These are phyloP conservation scores for Dysdera silvatica DNA, from an alignment of 1,140 invertebrate species.

Conservation along the genomic window DNA sequence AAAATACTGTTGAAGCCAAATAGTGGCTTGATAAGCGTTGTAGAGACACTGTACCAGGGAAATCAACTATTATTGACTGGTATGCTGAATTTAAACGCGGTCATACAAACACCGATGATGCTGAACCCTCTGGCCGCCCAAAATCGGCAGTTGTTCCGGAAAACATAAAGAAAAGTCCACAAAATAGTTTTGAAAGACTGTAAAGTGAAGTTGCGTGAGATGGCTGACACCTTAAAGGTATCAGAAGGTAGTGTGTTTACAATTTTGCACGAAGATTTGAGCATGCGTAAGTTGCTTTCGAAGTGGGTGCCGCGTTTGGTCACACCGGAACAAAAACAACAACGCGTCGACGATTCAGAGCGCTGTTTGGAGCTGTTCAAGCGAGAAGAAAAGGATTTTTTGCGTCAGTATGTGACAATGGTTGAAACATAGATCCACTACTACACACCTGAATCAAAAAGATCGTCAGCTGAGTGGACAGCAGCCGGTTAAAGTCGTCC, in stretches of 20 bases:
- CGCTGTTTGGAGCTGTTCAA: constrained; percentile 4
- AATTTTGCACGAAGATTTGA: constrained; percentile 16
- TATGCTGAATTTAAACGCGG: background rate
- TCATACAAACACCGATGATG: constrained; percentile 8
- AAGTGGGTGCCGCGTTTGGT: constrained; percentile 7
- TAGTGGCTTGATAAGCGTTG: background rate
- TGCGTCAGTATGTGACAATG: constrained; percentile 5
- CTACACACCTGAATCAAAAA: constrained; percentile 7
- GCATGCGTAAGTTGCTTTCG: constrained; percentile 2
- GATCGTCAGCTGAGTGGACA: background rate
- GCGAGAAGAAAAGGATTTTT: constrained; percentile 4
- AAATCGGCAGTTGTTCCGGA: constrained; percentile 5
- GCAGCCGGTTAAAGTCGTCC: background rate
- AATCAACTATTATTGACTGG: background rate
- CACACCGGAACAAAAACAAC: background rate
- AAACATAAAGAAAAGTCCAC: constrained; percentile 5
- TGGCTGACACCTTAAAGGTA: constrained; percentile 5
- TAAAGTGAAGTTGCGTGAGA: constrained; percentile 8
- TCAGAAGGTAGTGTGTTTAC: background rate
- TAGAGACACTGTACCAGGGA: background rate
- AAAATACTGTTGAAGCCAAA: constrained; percentile 3
- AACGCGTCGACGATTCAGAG: background rate
- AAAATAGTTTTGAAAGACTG: constrained; percentile 5
- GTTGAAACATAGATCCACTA: constrained; percentile 1
- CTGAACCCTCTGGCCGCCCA: background rate